These are phyloP conservation scores for Doryteuthis pealeii DNA, from an alignment of 1,140 invertebrate species.

Conservation along the genomic window DNA sequence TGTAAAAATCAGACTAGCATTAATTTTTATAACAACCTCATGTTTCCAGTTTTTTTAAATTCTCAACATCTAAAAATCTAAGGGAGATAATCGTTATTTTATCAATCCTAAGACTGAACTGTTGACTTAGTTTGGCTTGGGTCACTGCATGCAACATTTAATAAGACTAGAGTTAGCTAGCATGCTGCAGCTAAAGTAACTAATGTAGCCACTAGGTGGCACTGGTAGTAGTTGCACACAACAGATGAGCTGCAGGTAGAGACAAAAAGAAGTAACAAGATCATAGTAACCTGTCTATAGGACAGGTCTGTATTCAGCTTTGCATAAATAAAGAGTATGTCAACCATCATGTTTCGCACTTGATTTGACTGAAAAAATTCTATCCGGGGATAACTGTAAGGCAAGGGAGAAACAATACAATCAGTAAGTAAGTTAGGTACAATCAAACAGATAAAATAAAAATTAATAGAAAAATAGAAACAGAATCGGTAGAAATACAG, in stretches of 20 bases:
- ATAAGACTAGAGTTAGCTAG: neutral
- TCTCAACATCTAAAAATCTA: too few species aligned
- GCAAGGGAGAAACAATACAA: neutral
- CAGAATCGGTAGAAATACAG: too few species aligned
- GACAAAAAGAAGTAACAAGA: neutral
- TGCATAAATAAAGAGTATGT: slow-evolving; percentile 74
- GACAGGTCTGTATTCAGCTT: slow-evolving; percentile 72
- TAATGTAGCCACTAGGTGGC: neutral
- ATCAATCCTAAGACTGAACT: too few species aligned
- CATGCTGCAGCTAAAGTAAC: neutral
- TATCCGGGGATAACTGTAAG: slow-evolving; percentile 72
- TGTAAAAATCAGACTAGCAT: too few species aligned
- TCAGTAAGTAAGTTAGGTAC: neutral
- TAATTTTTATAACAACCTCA: too few species aligned
- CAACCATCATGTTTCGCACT: slow-evolving; percentile 74
- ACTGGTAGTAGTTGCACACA: slow-evolving; percentile 5
- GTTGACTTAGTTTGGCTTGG: too few species aligned
- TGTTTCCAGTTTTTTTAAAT: too few species aligned
- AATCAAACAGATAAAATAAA: neutral
- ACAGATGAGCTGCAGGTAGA: neutral
- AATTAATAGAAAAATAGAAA: neutral
- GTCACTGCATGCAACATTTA: too few species aligned
- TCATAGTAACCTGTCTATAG: slow-evolving; percentile 69
- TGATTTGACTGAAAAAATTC: slow-evolving; percentile 72
- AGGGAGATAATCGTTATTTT: too few species aligned